These are phyloP conservation scores for Nephrocerus scutellatus DNA, from an alignment of 2,888 invertebrate genomes.

Conservation along the genomic window DNA sequence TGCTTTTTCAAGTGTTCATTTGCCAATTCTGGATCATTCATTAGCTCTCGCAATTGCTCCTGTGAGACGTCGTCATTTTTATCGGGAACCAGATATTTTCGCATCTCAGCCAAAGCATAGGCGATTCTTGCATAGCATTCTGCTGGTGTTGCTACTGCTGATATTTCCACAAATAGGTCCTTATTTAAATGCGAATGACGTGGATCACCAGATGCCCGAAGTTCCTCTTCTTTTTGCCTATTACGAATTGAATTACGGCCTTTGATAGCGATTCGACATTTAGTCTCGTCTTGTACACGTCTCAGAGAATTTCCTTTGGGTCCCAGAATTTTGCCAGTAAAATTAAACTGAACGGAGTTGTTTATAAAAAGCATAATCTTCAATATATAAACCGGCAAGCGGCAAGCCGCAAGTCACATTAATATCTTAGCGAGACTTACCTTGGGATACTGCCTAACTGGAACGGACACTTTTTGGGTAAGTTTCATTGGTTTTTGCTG, in stretches of 20 bases:
- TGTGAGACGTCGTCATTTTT: conserved; percentile 69
- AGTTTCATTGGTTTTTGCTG: conserved; percentile 51
- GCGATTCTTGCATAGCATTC: conserved; percentile 79
- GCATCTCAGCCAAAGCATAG: conserved; percentile 71
- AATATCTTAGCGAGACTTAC: no score
- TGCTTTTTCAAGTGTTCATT: no score
- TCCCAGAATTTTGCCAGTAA: conserved; percentile 87
- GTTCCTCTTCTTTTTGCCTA: conserved; percentile 70
- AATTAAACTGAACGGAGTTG: conserved; percentile 92
- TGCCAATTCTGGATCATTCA: conserved; percentile 26
- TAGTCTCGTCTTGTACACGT: conserved; percentile 85
- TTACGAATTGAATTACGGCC: conserved; percentile 91
- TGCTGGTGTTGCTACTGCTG: conserved; percentile 76
- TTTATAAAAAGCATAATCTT: no score
- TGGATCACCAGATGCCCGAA: conserved; percentile 72
- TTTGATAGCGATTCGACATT: conserved; percentile 90
- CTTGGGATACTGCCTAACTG: conserved; percentile 48
- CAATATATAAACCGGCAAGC: no score
- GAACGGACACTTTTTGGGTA: conserved; percentile 43
- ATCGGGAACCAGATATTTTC: conserved; percentile 52
- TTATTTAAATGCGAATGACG: conserved; percentile 82
- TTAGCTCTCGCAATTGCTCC: conserved; percentile 70
- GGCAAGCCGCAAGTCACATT: no score
- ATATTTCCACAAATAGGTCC: conserved; percentile 82
- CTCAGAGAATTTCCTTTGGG: conserved; percentile 92